Base-by-base conservation (phyloP, 2,113 vertebrate species). In the Cochlearius cochlearius region DNA sequence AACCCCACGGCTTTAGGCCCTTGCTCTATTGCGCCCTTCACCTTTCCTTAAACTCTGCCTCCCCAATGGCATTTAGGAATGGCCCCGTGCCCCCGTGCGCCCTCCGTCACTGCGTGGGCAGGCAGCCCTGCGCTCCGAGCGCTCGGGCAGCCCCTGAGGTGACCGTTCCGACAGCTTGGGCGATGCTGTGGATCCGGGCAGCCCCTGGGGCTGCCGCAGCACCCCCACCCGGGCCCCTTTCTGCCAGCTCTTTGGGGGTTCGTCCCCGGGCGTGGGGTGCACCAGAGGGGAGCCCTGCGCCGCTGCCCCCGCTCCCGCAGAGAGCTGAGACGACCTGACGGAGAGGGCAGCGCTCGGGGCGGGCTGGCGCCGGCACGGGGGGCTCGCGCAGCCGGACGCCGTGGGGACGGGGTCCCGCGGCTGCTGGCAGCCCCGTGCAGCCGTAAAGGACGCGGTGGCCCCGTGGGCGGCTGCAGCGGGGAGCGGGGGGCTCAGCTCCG, bases 351-450 rank as follows among this genome's bases (percentile, higher is more conserved):
- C 0, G 2, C 50, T 55, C 1, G 2, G 60, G 49, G 7, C 2
- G 20, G 11, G 62, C 4, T 89, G 63, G 52, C 56, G 30, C 6
- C 0, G 0, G 45, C 36, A 49, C 4, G 1, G 25, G 12, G 36
- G 32, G 15, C 29, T 92, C 0, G 0, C 53, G 9, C 13, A 34
- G 45, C 53, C 25, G 18, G 38, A 17, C 59, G 3, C 55, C 11
- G 21, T 20, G 53, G 41, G 69, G 11, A 41, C 0, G 0, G 39
- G 27, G 20, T 18, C 41, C 47, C 0, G 0, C 4, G 9, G 75
- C 66, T 34, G 10, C 69, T 30, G 60, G 14, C 56, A 69, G 55
- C n/a, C 43, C 60, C 11, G 21, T 29, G 69, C 39, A 1, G 0
- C 19, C 39, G 18, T n/a, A 29, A 45, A 34, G 36, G 36, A 30